These are phyloP conservation scores for Dendrocincla tyrannina DNA, from an alignment of 2,797 vertebrate genomes.

Conservation along the genomic window DNA sequence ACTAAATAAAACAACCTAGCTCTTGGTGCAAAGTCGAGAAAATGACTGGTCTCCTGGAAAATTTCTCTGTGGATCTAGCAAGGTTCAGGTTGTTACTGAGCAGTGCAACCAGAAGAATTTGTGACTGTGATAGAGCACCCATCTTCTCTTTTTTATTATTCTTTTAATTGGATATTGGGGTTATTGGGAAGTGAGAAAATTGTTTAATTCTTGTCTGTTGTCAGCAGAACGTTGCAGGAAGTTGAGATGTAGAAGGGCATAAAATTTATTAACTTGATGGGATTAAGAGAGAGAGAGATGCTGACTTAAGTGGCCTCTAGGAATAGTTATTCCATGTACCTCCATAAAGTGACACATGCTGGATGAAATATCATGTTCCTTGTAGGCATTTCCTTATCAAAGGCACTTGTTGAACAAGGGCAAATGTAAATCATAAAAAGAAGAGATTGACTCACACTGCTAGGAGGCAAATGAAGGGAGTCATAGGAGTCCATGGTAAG, in stretches of 20 bases:
- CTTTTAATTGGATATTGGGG: neutral
- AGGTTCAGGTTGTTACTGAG: neutral
- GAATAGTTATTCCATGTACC: neutral
- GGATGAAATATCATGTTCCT: neutral
- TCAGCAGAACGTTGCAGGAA: neutral
- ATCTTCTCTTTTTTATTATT: neutral
- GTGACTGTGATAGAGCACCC: neutral
- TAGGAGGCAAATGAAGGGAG: neutral
- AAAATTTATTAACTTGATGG: neutral
- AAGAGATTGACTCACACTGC: neutral
- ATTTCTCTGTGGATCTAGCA: neutral
- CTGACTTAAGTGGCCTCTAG: neutral
- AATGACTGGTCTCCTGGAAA: neutral
- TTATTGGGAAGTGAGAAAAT: neutral
- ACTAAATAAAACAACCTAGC: constrained; percentile 1
- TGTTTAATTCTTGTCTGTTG: neutral
- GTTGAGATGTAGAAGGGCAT: neutral
- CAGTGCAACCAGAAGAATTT: neutral
- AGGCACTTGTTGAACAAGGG: neutral
- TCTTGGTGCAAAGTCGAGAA: constrained; percentile 37
- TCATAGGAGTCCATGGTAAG: neutral
- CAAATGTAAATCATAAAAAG: neutral
- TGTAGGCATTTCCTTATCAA: neutral
- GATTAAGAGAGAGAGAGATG: neutral
- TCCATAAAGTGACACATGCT: neutral